Evolutionary conservation across 1,140 invertebrate species (phyloP).

Genomic region (Akabosia matsudoensis): DNA sequence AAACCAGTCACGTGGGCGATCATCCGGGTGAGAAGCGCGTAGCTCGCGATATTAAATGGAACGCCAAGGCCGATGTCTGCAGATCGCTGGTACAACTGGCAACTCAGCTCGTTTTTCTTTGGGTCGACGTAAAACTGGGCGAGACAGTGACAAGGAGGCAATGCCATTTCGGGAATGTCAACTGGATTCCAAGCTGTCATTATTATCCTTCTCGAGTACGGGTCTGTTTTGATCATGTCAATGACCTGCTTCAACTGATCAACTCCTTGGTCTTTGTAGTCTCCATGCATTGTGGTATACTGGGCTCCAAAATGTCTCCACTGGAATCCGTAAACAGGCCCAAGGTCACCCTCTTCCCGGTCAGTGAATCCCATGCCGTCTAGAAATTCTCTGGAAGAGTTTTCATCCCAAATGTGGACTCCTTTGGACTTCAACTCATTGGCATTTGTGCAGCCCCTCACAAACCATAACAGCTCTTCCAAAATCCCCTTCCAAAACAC

Average conservation of each 20-base stretch:
- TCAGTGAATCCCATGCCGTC: slow-evolving; percentile 82
- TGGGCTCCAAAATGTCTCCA: slow-evolving; percentile 97
- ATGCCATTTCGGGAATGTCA: slow-evolving; percentile 86
- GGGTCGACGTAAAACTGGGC: slow-evolving; percentile 91
- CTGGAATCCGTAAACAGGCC: slow-evolving; percentile 98
- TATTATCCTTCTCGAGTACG: slow-evolving; percentile 83
- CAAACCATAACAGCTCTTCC: slow-evolving; percentile 95
- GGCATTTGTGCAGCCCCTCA: slow-evolving; percentile 87
- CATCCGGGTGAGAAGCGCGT: slow-evolving; percentile 91
- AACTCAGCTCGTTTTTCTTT: slow-evolving; percentile 69
- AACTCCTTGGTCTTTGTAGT: slow-evolving; percentile 83
- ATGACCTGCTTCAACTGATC: slow-evolving; percentile 87
- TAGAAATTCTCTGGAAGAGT: slow-evolving; percentile 85
- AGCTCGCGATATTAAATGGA: slow-evolving; percentile 98
- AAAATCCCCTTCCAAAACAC: slow-evolving; percentile 91
- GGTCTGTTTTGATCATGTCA: slow-evolving; percentile 76
- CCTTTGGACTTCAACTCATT: slow-evolving; percentile 78
- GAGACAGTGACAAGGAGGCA: slow-evolving; percentile 95
- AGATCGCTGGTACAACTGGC: slow-evolving; percentile 93
- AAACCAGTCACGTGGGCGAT: slow-evolving; percentile 90
- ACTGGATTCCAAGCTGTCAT: slow-evolving; percentile 94
- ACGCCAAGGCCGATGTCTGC: slow-evolving; percentile 96
- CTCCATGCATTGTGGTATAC: slow-evolving; percentile 77
- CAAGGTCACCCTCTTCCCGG: slow-evolving; percentile 91
- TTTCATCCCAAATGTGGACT: slow-evolving; percentile 97